Base-by-base conservation (phyloP, 2,888 invertebrate genomes). In the Cheilosia vernalis region DNA sequence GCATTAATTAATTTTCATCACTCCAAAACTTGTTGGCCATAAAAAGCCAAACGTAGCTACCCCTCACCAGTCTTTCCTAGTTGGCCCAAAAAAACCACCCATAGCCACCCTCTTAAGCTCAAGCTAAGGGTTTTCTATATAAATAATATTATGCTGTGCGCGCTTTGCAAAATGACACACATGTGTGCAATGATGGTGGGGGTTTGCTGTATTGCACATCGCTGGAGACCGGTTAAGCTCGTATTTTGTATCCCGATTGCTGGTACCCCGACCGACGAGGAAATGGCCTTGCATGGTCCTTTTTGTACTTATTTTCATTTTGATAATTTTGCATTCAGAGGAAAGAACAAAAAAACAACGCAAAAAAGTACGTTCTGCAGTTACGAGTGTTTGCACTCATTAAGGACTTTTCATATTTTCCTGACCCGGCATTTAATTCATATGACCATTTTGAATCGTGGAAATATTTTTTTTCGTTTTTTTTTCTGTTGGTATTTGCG, bases 1-100 rank as follows among this genome's bases (percentile, higher is more conserved):
- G 76, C 81, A 81, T 85, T 85, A 85, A 85, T 85, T 85, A 85
- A 85, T 85, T 81, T 85, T 85, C 84, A 85, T 81, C 84, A 85
- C 84, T 81, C 60, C 60, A 85, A 85, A 37, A 85, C 81, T 85
- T 76, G 84, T 70, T 85, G 81, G 84, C 84, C 84, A 81, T 85
- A 81, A 85, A 85, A 85, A 85, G 70, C 84, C 84, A 76, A 80
- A 80, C 80, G 49, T 56, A 80, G 66, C 74, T 47, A 33, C 64
- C 70, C 47, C 73, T 64, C 58, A 30, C 30, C 30, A 30, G 9
- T 30, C 30, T 30, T 7, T 9, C 2, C 9, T 2, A 2, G 7
- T 30, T 30, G 3, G 9, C 30, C 30, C 30, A 9, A 30, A 30
- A 9, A 30, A 0, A 27, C 6, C 27, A 9, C 2, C 30, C 9